Percentiles rank a stretch among this genome's conserved stretches.
phyloP scores from a whole-genome alignment of 2,797 vertebrate genomes.

The Xenentodon cancila region DNA sequence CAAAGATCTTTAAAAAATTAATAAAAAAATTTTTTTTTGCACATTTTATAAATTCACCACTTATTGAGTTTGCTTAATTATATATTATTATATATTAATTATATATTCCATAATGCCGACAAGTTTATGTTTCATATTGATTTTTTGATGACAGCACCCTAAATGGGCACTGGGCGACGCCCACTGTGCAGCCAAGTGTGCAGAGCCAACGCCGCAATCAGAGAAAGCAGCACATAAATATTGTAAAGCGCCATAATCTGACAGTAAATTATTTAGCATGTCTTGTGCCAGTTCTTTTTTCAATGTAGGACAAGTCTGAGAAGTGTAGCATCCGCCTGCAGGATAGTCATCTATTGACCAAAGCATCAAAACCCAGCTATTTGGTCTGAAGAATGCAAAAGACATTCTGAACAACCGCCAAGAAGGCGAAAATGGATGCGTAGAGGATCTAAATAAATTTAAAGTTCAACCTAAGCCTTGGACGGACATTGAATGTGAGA shows the following conservation, averaged over 20 bases:
- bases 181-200: slow-evolving; percentile 42
- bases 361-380: neutral
- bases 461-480: slow-evolving; percentile 16
- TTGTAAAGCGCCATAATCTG: slow-evolving; percentile 46
- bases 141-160: slow-evolving; percentile 9
- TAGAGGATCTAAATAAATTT: slow-evolving; percentile 25
- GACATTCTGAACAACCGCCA: slow-evolving; percentile 24
- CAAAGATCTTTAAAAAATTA: too few relatives aligned
- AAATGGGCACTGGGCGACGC: slow-evolving; percentile 25
- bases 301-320: slow-evolving; percentile 48
- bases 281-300: slow-evolving; percentile 28
- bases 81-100: too few relatives aligned
- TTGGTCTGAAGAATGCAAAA: slow-evolving; percentile 3
- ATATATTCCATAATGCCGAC: too few relatives aligned
- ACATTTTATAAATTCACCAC: too few relatives aligned
- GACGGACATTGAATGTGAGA: slow-evolving; percentile 11
- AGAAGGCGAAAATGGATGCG: slow-evolving; percentile 3
- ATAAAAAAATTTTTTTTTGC: too few relatives aligned
- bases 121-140: neutral
- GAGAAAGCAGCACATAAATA: slow-evolving; percentile 60
- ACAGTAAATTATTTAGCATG: slow-evolving; percentile 69
- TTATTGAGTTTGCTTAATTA: too few relatives aligned
- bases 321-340: neutral
- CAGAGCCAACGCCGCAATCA: slow-evolving; percentile 45
- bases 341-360: neutral